Base-by-base conservation (phyloP, 2,888 invertebrate genomes). In the Eupithecia dodoneata region DNA sequence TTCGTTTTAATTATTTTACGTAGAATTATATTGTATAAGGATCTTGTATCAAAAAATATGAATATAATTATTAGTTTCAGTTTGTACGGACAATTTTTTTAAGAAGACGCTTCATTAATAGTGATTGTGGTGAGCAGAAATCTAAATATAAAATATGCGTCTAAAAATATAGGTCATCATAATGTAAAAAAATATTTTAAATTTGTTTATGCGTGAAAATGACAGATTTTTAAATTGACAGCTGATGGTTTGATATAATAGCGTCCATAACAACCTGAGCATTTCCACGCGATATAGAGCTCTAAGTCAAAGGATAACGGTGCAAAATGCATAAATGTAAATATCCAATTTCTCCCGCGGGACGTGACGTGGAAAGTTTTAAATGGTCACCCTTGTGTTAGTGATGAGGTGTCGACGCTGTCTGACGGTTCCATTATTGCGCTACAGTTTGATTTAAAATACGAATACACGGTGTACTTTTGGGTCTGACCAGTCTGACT, bases 401-500 rank as follows among this genome's bases (percentile, higher is more conserved):
- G 83, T 90, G 92, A 90, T 90, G 86, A 88, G 87, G 88, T 88
- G 90, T 88, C 88, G 85, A 76, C 83, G 81, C 66, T 77, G 77
- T 81, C 82, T 90, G 91, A 90, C 91, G 86, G 87, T 85, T 87
- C 89, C 86, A 90, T 92, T 92, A 91, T 88, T 85, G 81, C 82
- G 87, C 83, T 84, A 86, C 87, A 81, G 86, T 87, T 86, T 85
- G 85, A 87, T 86, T 86, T 81, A 72, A 70, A 70, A 45, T 70
- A 45, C 70, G 18, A 70, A 47, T 66, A 66, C 70, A 70, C 10
- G 30, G 70, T 70, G 69, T 6, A 10, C 47, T 15, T n/a, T 69
- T n/a, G 3, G 45, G n/a, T 69, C 7, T 9, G 4, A 69, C 10
- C 45, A 18, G 1, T n/a, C 10, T 45, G 44, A 65, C 4, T 41